A percentile compares a stretch with the other conserved stretches of the same genome.
Evolutionary conservation across 2,797 vertebrate species (phyloP).

Genomic region (Thaleichthys pacificus): DNA sequence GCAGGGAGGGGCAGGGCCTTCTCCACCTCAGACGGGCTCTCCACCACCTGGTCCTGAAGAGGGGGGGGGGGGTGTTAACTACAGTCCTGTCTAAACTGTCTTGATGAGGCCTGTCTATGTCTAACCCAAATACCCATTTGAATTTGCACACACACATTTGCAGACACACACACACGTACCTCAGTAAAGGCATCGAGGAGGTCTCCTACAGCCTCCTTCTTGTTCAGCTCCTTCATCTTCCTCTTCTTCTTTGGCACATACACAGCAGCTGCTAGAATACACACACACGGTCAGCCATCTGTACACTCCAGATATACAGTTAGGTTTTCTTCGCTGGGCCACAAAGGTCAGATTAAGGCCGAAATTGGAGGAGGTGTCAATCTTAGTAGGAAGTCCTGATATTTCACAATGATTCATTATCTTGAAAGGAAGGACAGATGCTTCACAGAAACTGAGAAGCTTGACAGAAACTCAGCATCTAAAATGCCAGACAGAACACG

Average conservation of each 20-base stretch:
- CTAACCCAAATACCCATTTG: no score
- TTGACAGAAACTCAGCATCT: no score
- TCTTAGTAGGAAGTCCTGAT: no score
- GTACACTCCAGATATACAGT: neutral
- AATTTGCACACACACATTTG: no score
- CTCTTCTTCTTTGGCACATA: slow-evolving; percentile 97
- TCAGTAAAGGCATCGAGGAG: slow-evolving; percentile 96
- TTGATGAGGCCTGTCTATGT: neutral
- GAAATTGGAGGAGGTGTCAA: no score
- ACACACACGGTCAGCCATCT: slow-evolving; percentile 15
- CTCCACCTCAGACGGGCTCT: slow-evolving; percentile 77
- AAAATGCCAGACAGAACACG: no score
- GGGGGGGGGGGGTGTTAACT: neutral
- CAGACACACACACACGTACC: slow-evolving; percentile 56
- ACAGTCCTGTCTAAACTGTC: neutral
- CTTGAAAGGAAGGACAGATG: no score
- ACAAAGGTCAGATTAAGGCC: neutral
- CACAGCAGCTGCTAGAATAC: slow-evolving; percentile 69
- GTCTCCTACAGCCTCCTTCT: slow-evolving; percentile 92
- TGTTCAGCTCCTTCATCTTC: slow-evolving; percentile 95
- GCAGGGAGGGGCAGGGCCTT: slow-evolving; percentile 59
- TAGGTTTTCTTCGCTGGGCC: no score
- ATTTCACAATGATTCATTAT: no score
- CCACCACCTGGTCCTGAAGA: slow-evolving; percentile 73
- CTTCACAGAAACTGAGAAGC: no score